Evolutionary conservation across 2,797 vertebrate genomes (phyloP), one percentile per base, ranked within the genome.

Genomic region (Ataeniobius toweri): DNA sequence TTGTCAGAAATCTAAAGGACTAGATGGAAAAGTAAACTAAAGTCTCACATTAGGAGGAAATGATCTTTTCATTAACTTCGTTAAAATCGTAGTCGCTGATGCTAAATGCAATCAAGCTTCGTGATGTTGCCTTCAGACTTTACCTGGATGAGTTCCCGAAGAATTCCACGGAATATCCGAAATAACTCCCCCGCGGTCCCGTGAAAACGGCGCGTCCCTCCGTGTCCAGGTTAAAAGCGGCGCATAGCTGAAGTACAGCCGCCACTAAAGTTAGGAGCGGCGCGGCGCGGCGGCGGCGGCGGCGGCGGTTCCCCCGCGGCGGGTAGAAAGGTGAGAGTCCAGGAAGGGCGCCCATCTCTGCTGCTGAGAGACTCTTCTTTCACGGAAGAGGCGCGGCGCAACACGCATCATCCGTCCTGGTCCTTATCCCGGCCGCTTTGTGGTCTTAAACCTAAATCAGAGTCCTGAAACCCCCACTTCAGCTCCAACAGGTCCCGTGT

Each of bases 81-180:
- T 36, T n/a, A 13, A 44, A 12, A 22, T 44, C 2, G 22, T 41
- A 24, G 13, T 48, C 2, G 26, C 20, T 31, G 16, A 16, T 36
- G 28, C 28, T 16, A 39, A 36, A 31, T 18, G 5, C 1, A 70
- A 14, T 5, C 44, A 26, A 22, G 3, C 24, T 58, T 7, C 2
- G 2, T 26, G 46, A 4, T 65, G 41, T 63, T 71, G 65, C 26
- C 5, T 24, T 14, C 9, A 51, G 13, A 44, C 81, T 92, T 91
- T 84, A 97, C 96, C 95, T 96, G 79, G 92, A 90, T 2, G 94
- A 86, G 59, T 90, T 90, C 0, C 88, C 87, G 90, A 96, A 96
- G 85, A 97, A 96, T 74, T 97, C 96, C 89, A 97, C 93, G 0
- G 96, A 96, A 81, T 96, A 97, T 28, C 96, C 96, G 77, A 97